A percentile compares a stretch with the other conserved stretches of the same genome.
phyloP scores from a whole-genome alignment of 1,140 invertebrate genomes.

The Bombus waltoni region DNA sequence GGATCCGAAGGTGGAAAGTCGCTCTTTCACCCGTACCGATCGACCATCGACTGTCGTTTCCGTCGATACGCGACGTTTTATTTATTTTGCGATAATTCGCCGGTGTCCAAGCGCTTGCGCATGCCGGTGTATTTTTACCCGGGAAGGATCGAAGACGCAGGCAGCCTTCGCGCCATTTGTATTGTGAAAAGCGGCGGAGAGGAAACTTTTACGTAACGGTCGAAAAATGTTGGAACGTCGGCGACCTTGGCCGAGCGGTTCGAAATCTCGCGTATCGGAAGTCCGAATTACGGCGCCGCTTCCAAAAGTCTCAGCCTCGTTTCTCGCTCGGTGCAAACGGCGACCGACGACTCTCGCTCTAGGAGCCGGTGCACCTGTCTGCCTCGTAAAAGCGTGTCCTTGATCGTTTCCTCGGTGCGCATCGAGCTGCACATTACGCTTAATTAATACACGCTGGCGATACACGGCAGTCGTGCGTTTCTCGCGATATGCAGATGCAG shows the following conservation, averaged over 20 bases:
- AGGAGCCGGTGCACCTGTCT: constrained; percentile 27
- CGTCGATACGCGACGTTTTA: neutral
- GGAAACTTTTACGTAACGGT: neutral
- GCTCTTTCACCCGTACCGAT: too few relatives aligned
- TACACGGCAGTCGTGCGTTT: constrained; percentile 38
- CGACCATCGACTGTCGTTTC: too few relatives aligned
- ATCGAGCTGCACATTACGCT: constrained; percentile 51
- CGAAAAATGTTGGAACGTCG: neutral
- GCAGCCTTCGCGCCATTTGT: neutral
- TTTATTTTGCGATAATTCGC: neutral
- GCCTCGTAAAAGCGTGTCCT: constrained; percentile 60
- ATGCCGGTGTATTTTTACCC: neutral
- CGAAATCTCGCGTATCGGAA: neutral
- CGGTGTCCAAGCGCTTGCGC: too few relatives aligned
- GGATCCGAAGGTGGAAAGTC: too few relatives aligned
- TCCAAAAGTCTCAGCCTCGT: neutral
- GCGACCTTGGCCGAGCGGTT: too few relatives aligned
- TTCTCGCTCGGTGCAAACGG: neutral
- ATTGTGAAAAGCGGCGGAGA: neutral
- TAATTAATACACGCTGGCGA: constrained; percentile 53
- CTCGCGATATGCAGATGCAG: constrained; percentile 58
- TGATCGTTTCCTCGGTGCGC: constrained; percentile 63
- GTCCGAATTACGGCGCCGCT: neutral
- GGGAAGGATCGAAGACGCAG: constrained; percentile 31
- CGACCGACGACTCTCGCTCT: constrained; percentile 5